Conservation (phyloP, 92 coral and sea anemone genomes). For the Epizoanthus illoricatus region DNA sequence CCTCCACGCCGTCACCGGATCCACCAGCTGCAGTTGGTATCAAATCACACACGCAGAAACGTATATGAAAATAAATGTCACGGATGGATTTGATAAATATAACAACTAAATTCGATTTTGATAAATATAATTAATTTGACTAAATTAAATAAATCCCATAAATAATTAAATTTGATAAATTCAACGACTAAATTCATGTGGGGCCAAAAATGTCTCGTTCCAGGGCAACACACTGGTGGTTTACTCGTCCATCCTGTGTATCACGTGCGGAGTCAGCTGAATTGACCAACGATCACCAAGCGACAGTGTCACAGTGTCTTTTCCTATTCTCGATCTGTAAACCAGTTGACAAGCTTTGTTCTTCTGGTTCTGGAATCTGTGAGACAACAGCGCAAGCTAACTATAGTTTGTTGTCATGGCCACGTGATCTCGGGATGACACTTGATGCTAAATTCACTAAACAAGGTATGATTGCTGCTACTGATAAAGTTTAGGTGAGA, state of each 20-base stretch:
- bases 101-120: too few species aligned
- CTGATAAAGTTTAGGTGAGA: neutral
- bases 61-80: too few species aligned
- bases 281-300: neutral
- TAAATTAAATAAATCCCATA: too few species aligned
- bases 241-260: neutral
- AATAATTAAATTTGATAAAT: too few species aligned
- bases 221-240: conserved; percentile 26
- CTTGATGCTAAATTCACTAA: conserved; percentile 23
- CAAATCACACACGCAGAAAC: too few species aligned
- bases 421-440: conserved; percentile 12
- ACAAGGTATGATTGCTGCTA: neutral
- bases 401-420: conserved; percentile 8
- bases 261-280: neutral
- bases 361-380: conserved; percentile 27
- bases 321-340: conserved; percentile 28
- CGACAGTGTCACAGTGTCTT: neutral
- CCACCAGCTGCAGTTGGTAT: neutral
- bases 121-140: too few species aligned
- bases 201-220: too few species aligned
- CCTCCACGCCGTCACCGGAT: neutral
- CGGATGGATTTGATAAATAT: too few species aligned
- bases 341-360: conserved; percentile 17
- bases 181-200: too few species aligned
- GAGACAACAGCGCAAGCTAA: neutral